Conservation (phyloP, 2,888 invertebrate species). For the Allolobophora icterica region DNA sequence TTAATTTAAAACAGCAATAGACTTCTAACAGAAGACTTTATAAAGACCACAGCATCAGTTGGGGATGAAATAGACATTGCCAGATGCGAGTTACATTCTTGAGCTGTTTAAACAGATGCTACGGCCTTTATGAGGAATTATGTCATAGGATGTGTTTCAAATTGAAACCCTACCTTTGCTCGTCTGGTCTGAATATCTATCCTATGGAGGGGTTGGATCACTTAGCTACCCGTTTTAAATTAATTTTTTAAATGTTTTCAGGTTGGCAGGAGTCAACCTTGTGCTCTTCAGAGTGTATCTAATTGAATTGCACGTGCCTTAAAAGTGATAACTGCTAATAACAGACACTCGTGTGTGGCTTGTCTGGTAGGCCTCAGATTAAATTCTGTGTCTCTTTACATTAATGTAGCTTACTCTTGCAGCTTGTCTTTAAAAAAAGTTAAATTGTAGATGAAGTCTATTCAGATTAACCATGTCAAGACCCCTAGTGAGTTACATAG, state of each 20-base stretch:
- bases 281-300: neutral
- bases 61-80: neutral
- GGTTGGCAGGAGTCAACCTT: neutral
- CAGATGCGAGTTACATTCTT: neutral
- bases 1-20: neutral
- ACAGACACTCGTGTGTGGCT: slow-evolving; percentile 17
- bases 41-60: neutral
- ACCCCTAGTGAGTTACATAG: too few species aligned
- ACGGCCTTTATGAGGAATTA: neutral
- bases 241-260: neutral
- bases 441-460: neutral
- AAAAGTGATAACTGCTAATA: neutral
- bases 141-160: neutral
- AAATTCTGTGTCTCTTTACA: neutral
- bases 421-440: neutral
- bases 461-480: neutral
- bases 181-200: neutral
- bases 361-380: neutral
- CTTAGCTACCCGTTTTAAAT: neutral
- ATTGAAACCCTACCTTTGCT: neutral
- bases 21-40: too few species aligned
- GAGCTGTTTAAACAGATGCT: neutral
- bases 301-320: neutral
- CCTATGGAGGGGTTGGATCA: neutral
- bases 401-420: neutral